Conservation (phyloP, 2,888 invertebrate genomes). For the Dicranocentrus wangi region DNA sequence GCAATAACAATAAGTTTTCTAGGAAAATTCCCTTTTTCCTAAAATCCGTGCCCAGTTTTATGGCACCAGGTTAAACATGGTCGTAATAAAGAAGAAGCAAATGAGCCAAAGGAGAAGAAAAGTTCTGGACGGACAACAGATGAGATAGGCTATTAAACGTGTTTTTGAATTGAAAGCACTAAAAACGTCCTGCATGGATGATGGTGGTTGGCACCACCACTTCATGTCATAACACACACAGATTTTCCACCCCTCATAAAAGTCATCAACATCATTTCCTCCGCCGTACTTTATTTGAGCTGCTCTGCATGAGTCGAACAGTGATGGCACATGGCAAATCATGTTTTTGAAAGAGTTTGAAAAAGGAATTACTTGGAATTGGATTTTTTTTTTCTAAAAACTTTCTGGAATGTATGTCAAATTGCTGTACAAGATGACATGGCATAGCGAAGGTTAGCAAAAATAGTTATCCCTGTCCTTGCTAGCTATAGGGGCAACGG, state of each 20-base stretch:
- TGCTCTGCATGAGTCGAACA: slow-evolving; percentile 20
- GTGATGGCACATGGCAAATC: slow-evolving; percentile 32
- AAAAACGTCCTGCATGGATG: slow-evolving; percentile 13
- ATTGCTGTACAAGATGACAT: too few relatives aligned
- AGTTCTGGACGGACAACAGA: not conserved
- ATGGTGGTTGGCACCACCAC: slow-evolving; percentile 14
- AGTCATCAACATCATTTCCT: not conserved
- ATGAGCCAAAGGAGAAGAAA: not conserved
- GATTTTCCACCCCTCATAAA: slow-evolving; percentile 24
- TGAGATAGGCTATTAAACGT: slow-evolving; percentile 7
- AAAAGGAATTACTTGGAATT: too few relatives aligned
- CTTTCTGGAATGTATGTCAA: not conserved
- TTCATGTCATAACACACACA: slow-evolving; percentile 45
- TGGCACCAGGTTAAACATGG: slow-evolving; percentile 39
- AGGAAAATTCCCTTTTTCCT: slow-evolving; percentile 18
- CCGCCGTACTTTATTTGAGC: slow-evolving; percentile 6
- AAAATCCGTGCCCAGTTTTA: slow-evolving; percentile 34
- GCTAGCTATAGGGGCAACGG: too few relatives aligned
- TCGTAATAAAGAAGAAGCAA: slow-evolving; percentile 22
- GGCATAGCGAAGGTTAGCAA: too few relatives aligned
- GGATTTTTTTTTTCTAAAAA: too few relatives aligned
- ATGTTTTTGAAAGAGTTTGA: slow-evolving; percentile 12
- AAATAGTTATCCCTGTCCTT: too few relatives aligned
- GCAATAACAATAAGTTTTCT: slow-evolving; percentile 39
- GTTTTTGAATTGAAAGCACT: not conserved